Conservation (phyloP, 2,888 invertebrate genomes). For the Cephonodes hylas region DNA sequence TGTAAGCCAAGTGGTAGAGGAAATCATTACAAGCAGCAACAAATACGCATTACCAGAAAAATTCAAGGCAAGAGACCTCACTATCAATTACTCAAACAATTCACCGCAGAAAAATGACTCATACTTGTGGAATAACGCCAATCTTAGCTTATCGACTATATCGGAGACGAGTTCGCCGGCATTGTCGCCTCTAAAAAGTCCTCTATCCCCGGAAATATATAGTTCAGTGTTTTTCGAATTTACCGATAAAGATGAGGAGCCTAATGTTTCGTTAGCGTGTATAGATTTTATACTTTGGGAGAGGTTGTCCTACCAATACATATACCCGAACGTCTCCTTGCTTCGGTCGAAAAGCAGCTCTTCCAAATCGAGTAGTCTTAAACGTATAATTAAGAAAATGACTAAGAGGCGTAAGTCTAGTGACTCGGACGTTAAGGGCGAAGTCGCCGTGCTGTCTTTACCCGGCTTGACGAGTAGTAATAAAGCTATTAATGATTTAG, state of each 20-base stretch:
- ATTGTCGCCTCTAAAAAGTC: constrained; percentile 37
- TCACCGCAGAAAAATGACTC: constrained; percentile 55
- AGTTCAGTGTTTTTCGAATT: constrained; percentile 72
- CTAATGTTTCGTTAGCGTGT: constrained; percentile 52
- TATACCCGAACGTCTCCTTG: constrained; percentile 63
- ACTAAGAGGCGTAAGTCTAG: constrained; percentile 48
- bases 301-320: constrained; percentile 50
- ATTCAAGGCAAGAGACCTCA: constrained; percentile 44
- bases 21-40: constrained; percentile 53
- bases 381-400: constrained; percentile 49
- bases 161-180: constrained; percentile 58
- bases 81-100: constrained; percentile 40
- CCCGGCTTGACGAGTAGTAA: constrained; percentile 60
- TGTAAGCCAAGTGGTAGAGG: constrained; percentile 55
- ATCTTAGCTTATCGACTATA: constrained; percentile 59
- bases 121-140: constrained; percentile 53
- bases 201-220: constrained; percentile 60
- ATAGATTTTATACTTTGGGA: constrained; percentile 75
- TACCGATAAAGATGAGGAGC: constrained; percentile 42
- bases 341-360: constrained; percentile 50
- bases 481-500: constrained; percentile 57
- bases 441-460: constrained; percentile 63
- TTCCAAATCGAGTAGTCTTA: constrained; percentile 53
- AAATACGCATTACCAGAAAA: constrained; percentile 57
- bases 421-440: constrained; percentile 48